Evolutionary conservation across 2,797 vertebrate genomes (phyloP), one percentile per base, ranked within the genome.

Genomic region (Odontamblyopus rebecca): DNA sequence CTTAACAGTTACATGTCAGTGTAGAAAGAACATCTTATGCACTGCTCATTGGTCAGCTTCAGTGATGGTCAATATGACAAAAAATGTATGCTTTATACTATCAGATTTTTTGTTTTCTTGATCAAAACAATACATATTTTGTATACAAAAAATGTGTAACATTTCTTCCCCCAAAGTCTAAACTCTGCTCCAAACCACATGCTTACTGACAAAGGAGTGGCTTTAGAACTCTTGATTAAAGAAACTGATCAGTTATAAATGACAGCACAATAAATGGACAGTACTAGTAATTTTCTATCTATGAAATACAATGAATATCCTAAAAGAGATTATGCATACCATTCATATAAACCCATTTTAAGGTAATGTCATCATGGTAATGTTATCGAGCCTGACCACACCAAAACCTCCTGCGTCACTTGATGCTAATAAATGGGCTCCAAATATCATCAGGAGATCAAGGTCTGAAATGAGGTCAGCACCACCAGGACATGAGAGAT

Each of bases 391-490:
- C 30, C 9, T 61, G 50, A 57, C 64, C 57, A 50, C 62, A 59
- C 23, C 19, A 71, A 44, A 63, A 79, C 69, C 70, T 66, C 3
- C 38, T 59, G 15, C 4, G 16, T 75, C 53, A 71, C 53, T 76
- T 18, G 59, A 53, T 30, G 48, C 15, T 6, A 6, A 59, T 13
- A 38, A 73, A 65, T 19, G 54, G 19, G 0, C 68, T 70, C 62
- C 35, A 51, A 32, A 48, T 78, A 61, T 48, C 53, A 7, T 30
- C 3, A 6, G 32, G 2, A 2, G 72, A 89, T 88, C 61, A 2
- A 88, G 26, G 26, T 67, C 69, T n/a, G 67, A 50, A 77, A 61
- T 2, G 54, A 78, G 72, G 85, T 84, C 75, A 60, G n/a, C 13
- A 6, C 57, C 57, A 80, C 62, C 41, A 41, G 67, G 65, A 71